Evolutionary conservation across 2,888 invertebrate species (phyloP).

Genomic region (Eilema depressum): DNA sequence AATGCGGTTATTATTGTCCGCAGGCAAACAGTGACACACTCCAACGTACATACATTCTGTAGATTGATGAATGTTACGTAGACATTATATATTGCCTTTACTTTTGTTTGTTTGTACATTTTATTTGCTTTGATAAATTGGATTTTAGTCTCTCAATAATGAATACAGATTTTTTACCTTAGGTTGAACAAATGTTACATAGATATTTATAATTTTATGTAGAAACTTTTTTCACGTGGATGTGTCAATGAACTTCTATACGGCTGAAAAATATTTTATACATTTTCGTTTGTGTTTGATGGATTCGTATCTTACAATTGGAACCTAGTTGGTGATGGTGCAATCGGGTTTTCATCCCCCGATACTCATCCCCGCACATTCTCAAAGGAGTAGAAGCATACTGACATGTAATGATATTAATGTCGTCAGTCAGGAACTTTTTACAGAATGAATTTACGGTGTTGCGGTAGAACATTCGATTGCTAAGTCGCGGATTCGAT

Average conservation of each 20-base stretch:
- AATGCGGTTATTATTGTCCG: conserved; percentile 11
- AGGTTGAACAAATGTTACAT: background rate
- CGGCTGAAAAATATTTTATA: background rate
- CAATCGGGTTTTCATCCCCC: no score
- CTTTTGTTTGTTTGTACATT: background rate
- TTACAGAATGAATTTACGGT: no score
- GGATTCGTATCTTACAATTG: no score
- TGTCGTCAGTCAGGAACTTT: no score
- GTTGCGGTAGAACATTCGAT: no score
- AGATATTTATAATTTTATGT: no score
- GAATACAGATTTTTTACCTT: background rate
- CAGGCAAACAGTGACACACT: conserved; percentile 8
- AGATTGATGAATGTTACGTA: conserved; percentile 7
- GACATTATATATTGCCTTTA: background rate
- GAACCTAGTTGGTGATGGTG: no score
- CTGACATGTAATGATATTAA: no score
- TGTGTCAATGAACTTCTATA: background rate
- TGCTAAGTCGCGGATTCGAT: no score
- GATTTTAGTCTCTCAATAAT: background rate
- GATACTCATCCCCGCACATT: no score
- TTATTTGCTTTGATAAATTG: conserved; percentile 8
- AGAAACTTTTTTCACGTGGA: no score
- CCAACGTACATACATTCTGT: conserved; percentile 15
- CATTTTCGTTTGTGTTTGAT: background rate
- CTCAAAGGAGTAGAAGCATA: no score